These are phyloP conservation scores for Strix aluco DNA, from an alignment of 2,113 vertebrate genomes.

Conservation along the genomic window DNA sequence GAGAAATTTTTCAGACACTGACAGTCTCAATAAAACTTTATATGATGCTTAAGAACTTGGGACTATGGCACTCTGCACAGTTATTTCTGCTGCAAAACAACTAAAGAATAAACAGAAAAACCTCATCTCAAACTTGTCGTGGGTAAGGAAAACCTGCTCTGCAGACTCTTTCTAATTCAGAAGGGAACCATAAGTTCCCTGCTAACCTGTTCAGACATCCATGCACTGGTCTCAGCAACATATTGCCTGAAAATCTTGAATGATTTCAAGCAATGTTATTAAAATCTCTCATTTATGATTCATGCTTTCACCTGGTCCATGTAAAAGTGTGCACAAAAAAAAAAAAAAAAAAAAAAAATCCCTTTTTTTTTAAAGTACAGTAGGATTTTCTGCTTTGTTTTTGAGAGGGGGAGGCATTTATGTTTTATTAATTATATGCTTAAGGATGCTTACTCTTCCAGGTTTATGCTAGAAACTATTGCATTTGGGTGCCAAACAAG, in stretches of 20 bases:
- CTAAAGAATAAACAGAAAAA: not conserved
- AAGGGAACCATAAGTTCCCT: not conserved
- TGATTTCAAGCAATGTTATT: not conserved
- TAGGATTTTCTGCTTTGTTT: not conserved
- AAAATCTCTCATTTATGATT: not conserved
- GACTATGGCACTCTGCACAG: not conserved
- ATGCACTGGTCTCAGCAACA: not conserved
- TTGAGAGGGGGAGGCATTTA: accelerated
- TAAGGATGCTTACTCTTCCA: not conserved
- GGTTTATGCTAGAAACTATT: not conserved
- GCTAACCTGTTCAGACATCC: not conserved
- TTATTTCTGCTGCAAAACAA: not conserved
- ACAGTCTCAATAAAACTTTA: not conserved
- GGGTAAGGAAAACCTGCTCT: not conserved
- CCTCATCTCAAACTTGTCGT: not conserved
- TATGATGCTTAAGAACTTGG: not conserved
- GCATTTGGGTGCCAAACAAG: not conserved
- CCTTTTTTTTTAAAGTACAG: not conserved
- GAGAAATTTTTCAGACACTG: not conserved
- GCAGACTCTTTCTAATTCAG: not conserved
- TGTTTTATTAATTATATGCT: not conserved
- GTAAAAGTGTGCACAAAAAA: not conserved
- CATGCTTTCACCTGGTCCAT: not conserved
- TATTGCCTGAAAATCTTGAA: not conserved
- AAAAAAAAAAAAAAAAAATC: too few species aligned